These are phyloP conservation scores for Lepidochitona cinerea DNA, from an alignment of 2,888 invertebrate species.

Conservation along the genomic window DNA sequence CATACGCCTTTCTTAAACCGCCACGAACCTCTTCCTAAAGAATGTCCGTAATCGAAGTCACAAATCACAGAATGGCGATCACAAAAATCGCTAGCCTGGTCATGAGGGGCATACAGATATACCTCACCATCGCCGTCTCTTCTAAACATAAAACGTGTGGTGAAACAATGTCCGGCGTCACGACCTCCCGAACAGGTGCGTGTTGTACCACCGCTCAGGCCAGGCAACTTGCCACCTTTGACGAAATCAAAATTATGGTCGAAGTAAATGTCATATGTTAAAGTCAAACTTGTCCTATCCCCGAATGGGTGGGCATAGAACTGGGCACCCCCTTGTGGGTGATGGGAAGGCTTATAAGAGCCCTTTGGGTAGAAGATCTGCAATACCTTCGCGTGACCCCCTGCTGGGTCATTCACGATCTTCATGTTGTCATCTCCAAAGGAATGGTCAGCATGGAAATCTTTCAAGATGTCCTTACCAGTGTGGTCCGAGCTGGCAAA, in stretches of 20 bases:
- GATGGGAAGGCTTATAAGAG: constrained; percentile 14
- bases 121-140: constrained; percentile 48
- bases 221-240: constrained; percentile 50
- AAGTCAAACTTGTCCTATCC: constrained; percentile 21
- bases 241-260: constrained; percentile 33
- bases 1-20: constrained; percentile 33
- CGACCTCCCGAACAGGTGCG: constrained; percentile 42
- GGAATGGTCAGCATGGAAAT: constrained; percentile 12
- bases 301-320: constrained; percentile 36
- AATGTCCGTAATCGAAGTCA: constrained; percentile 32
- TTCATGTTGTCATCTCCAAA: constrained; percentile 30
- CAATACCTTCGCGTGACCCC: constrained; percentile 31
- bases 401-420: constrained; percentile 34
- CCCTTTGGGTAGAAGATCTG: constrained; percentile 36
- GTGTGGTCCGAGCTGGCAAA: background rate
- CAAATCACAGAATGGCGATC: constrained; percentile 23
- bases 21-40: constrained; percentile 25
- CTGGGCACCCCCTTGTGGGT: constrained; percentile 35
- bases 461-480: background rate
- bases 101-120: constrained; percentile 46
- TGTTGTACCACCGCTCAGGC: constrained; percentile 39
- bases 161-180: constrained; percentile 43
- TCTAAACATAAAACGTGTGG: constrained; percentile 55
- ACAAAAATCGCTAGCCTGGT: constrained; percentile 32
- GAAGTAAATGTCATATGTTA: constrained; percentile 38